Conservation (phyloP, 2,888 invertebrate genomes). For the Agelastica alni region DNA sequence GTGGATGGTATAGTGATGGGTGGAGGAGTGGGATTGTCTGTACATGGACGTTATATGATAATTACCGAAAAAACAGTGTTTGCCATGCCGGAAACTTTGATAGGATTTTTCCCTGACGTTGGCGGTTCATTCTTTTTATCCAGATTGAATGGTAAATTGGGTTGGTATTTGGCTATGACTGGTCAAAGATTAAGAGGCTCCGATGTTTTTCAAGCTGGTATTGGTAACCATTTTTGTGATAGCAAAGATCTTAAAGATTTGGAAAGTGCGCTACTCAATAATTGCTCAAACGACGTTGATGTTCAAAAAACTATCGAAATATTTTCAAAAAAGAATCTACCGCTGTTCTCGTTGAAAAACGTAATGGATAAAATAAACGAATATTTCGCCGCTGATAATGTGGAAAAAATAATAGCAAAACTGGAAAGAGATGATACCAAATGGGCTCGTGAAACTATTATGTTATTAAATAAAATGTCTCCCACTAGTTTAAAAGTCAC, state of each 20-base stretch:
- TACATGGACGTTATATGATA: conserved; percentile 90
- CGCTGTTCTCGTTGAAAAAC: conserved; percentile 69
- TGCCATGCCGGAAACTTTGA: conserved; percentile 98
- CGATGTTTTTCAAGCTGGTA: conserved; percentile 84
- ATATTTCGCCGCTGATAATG: conserved; percentile 72
- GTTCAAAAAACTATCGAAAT: conserved; percentile 65
- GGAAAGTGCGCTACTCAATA: conserved; percentile 66
- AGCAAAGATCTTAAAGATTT: conserved; percentile 67
- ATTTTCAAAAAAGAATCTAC: conserved; percentile 60
- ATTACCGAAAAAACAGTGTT: conserved; percentile 94
- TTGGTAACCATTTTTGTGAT: conserved; percentile 88
- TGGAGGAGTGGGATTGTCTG: conserved; percentile 93
- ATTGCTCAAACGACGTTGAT: conserved; percentile 59
- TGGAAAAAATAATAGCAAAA: conserved; percentile 79
- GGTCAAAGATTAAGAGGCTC: conserved; percentile 68
- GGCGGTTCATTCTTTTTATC: conserved; percentile 93
- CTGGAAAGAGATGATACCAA: conserved; percentile 79
- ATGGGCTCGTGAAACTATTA: conserved; percentile 76
- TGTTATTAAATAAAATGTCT: conserved; percentile 78
- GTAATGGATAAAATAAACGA: conserved; percentile 76
- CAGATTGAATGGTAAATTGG: conserved; percentile 81
- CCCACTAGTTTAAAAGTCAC: conserved; percentile 93
- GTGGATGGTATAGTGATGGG: conserved; percentile 98
- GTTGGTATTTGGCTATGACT: conserved; percentile 88
- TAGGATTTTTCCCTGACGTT: conserved; percentile 90